Base-by-base conservation (phyloP, 2,113 vertebrate genomes). In the Sturnus vulgaris region DNA sequence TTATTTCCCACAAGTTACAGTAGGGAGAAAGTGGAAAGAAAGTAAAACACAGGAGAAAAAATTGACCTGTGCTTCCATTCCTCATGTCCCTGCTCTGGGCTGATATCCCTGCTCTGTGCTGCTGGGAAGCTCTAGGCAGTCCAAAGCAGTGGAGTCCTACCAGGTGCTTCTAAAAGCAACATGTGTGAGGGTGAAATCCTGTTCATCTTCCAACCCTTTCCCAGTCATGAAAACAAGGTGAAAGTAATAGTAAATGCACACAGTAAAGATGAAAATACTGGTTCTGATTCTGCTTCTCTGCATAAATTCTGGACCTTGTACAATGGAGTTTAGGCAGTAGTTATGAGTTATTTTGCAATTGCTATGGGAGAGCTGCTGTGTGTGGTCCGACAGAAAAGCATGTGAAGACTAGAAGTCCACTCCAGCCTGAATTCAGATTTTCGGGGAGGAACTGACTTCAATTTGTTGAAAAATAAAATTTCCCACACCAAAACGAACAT, bases 371-470 rank as follows among this genome's bases (percentile, higher is more conserved):
- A 71, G 27, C 31, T 80, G 42, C 7, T 37, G 5, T 37, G 12
- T 57, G 12, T 37, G 22, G 30, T 44, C 40, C 31, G 37, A 16
- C 18, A 69, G 39, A 59, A 81, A 40, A 70, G 6, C 35, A 31
- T 2, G 1, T 46, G 44, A 78, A 22, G 20, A 28, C 9, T 20
- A 50, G 35, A 56, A 82, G 33, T 10, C 1, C 0, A 56, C n/a
- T 81, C 7, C 5, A 53, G 30, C 4, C 18, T 70, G 52, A 86
- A 56, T 17, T 78, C 60, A 52, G 18, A n/a, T 35, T 75, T 91
- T 79, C 27, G 81, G 39, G 5, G 42, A 57, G 9, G 3, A 93
- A 79, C 0, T 82, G 0, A 78, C n/a, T 57, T 85, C 11, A 44
- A 21, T 35, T 61, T 47, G 27, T 57, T n/a, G 42, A 80, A 93